Conservation (phyloP, 2,888 invertebrate species). For the Tupiocoris notatus region DNA sequence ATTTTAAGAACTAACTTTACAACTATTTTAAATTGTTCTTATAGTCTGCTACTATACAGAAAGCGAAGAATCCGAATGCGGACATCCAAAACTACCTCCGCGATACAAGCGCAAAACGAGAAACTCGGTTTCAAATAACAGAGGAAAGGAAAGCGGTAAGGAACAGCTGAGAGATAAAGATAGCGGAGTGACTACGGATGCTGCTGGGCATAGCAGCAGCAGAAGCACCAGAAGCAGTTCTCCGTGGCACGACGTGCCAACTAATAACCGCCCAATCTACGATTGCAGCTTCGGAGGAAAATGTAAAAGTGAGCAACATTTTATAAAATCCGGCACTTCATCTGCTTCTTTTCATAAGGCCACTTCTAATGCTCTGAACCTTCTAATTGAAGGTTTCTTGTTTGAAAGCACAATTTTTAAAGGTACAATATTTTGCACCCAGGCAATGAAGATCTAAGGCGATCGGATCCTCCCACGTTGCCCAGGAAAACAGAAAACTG, state of each 20-base stretch:
- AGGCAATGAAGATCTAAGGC: constrained; percentile 50
- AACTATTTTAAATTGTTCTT: not conserved
- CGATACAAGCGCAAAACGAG: constrained; percentile 25
- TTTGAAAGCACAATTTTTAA: no score
- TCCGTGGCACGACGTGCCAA: constrained; percentile 53
- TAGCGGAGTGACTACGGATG: not conserved
- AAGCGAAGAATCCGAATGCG: constrained; percentile 11
- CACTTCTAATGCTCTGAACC: no score
- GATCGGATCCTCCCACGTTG: constrained; percentile 45
- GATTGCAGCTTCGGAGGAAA: not conserved
- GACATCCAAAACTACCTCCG: constrained; percentile 23
- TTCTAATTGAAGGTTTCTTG: no score
- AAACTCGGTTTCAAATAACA: not conserved
- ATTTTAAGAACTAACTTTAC: not conserved
- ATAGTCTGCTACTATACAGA: constrained; percentile 14
- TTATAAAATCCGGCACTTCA: no score
- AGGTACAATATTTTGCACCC: no score
- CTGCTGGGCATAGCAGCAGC: constrained; percentile 4
- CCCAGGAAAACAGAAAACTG: constrained; percentile 44
- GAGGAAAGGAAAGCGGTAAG: not conserved
- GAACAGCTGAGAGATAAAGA: not conserved
- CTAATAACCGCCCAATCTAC: constrained; percentile 25
- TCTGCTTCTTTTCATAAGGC: no score
- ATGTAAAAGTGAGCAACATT: not conserved
- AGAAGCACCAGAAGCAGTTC: constrained; percentile 46